phyloP scores from a whole-genome alignment of 2,113 vertebrate species.

The Saiga tatarica region DNA sequence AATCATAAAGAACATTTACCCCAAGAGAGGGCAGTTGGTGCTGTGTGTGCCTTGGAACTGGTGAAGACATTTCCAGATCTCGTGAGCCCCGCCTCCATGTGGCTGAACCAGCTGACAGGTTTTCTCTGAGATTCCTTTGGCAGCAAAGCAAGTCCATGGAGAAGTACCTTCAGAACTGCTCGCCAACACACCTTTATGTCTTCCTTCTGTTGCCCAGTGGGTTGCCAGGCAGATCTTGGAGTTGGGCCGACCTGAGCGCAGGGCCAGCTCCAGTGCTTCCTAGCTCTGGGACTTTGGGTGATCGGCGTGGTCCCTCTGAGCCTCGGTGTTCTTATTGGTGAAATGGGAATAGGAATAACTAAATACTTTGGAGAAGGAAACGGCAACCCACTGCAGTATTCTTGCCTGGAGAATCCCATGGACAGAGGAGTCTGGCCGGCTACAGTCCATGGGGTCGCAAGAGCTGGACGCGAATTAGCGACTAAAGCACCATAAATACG shows the following conservation, averaged over 20 bases:
- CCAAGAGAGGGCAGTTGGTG: slow-evolving; percentile 8
- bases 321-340: background rate
- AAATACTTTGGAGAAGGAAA: background rate
- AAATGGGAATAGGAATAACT: background rate
- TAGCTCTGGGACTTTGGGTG: too few relatives aligned
- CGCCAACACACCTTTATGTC: background rate
- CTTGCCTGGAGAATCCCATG: background rate
- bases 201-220: background rate
- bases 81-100: background rate
- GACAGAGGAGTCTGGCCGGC: background rate
- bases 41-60: slow-evolving; percentile 32
- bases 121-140: slow-evolving; percentile 19
- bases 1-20: slow-evolving; percentile 46
- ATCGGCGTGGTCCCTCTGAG: background rate
- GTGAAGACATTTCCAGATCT: slow-evolving; percentile 31
- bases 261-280: background rate
- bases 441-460: background rate
- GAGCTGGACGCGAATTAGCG: fast-evolving
- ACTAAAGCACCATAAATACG: background rate
- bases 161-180: background rate
- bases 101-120: background rate
- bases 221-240: background rate
- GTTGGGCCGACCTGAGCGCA: background rate
- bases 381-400: background rate
- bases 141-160: background rate